These are phyloP conservation scores for Drosophila dunni DNA, from an alignment of 1,140 invertebrate genomes.

Conservation along the genomic window DNA sequence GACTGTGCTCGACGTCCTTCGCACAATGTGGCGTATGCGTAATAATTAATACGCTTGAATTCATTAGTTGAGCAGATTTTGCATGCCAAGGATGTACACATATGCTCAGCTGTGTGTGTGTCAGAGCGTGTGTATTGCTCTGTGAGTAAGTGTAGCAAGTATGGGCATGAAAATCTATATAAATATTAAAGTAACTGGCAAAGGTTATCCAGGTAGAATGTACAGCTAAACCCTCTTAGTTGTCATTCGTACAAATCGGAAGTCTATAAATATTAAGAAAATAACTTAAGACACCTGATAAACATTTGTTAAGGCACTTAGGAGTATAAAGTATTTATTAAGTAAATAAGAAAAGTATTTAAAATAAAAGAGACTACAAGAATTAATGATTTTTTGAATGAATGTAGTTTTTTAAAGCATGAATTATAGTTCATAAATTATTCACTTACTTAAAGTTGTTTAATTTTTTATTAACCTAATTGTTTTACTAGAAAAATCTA, in stretches of 20 bases:
- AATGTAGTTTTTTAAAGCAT: too few species aligned
- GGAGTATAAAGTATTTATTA: too few species aligned
- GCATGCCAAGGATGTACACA: slow-evolving; percentile 64
- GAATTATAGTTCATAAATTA: too few species aligned
- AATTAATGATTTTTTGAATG: too few species aligned
- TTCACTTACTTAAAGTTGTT: too few species aligned
- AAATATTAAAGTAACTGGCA: slow-evolving; percentile 49
- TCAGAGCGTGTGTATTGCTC: not conserved
- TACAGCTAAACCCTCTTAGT: not conserved
- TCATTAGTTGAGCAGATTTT: slow-evolving; percentile 82
- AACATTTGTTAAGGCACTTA: too few species aligned
- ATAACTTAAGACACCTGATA: not conserved
- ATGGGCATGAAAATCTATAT: slow-evolving; percentile 34
- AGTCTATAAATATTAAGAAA: not conserved
- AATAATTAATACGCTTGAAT: slow-evolving; percentile 83
- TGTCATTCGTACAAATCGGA: not conserved
- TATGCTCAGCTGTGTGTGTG: slow-evolving; percentile 16
- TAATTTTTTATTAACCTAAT: too few species aligned
- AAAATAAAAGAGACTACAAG: too few species aligned
- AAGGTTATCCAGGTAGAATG: not conserved
- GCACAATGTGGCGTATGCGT: slow-evolving; percentile 81
- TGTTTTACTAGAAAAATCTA: too few species aligned
- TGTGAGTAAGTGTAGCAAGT: slow-evolving; percentile 16
- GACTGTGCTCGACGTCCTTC: slow-evolving; percentile 66
- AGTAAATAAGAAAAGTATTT: too few species aligned